Conservation (phyloP, 2,113 vertebrate genomes). For the Bagarius yarrelli region DNA sequence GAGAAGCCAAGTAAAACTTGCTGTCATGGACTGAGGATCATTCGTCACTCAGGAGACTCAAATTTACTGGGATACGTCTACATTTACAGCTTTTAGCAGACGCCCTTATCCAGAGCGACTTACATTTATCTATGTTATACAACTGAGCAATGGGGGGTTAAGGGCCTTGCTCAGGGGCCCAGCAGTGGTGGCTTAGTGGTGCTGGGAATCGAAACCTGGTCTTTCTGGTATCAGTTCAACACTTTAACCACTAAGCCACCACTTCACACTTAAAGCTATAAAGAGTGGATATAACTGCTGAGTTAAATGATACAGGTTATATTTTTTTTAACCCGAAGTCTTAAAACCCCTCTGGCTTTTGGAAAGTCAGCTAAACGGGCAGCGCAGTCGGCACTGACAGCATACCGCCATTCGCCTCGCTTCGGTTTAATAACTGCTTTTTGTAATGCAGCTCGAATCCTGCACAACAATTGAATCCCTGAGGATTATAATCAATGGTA, state of each 20-base stretch:
- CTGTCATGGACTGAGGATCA: neutral
- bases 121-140: no score
- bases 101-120: no score
- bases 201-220: no score
- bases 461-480: conserved; percentile 12
- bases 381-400: neutral
- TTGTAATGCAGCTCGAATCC: conserved; percentile 20
- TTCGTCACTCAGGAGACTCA: neutral
- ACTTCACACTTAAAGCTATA: no score
- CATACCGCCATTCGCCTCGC: neutral
- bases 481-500: conserved; percentile 39
- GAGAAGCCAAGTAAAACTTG: no score
- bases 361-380: neutral
- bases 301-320: neutral
- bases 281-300: neutral
- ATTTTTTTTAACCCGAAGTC: conserved; percentile 18
- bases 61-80: no score
- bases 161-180: no score
- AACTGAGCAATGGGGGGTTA: no score
- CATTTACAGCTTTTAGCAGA: no score
- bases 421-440: conserved; percentile 23
- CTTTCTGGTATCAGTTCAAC: no score
- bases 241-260: no score
- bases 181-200: no score
- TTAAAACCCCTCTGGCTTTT: neutral